A percentile compares a stretch with the other conserved stretches of the same genome.
Conservation (phyloP, 1,140 invertebrate species). For the Caenorhabditis tropicalis region DNA sequence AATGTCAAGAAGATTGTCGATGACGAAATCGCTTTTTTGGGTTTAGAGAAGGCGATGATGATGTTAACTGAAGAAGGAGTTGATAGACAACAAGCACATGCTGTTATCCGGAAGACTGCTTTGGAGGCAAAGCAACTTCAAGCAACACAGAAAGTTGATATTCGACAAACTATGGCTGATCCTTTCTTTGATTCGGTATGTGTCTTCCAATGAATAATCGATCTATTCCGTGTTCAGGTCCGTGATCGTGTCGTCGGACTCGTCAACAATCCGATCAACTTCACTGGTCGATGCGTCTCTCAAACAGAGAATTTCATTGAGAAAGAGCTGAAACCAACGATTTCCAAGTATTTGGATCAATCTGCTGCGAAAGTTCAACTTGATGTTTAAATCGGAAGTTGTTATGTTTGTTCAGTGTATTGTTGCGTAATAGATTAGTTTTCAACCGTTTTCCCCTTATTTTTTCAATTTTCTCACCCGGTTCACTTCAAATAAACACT, state of each 20-base stretch:
- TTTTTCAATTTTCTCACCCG: not conserved
- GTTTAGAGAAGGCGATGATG: conserved; percentile 71
- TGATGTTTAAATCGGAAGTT: conserved; percentile 53
- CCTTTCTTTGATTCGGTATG: conserved; percentile 61
- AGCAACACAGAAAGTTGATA: conserved; percentile 47
- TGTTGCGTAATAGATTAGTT: not conserved
- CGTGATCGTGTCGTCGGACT: conserved; percentile 62
- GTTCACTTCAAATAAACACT: too few species aligned
- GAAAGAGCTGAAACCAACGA: conserved; percentile 65
- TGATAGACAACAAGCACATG: conserved; percentile 68
- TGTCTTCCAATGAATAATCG: too few species aligned
- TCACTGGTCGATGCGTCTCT: conserved; percentile 63
- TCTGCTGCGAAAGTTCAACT: conserved; percentile 47
- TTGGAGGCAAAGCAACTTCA: conserved; percentile 61
- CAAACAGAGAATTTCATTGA: conserved; percentile 62
- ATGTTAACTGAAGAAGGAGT: conserved; percentile 63
- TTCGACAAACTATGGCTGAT: conserved; percentile 63
- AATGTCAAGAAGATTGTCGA: conserved; percentile 61
- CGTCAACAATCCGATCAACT: conserved; percentile 59
- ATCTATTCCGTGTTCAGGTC: conserved; percentile 59
- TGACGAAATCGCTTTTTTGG: conserved; percentile 65
- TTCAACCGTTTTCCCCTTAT: not conserved
- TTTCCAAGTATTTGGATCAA: conserved; percentile 55
- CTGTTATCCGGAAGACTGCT: conserved; percentile 63
- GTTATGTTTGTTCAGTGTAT: not conserved